Evolutionary conservation across 1,140 invertebrate genomes (phyloP).

Genomic region (Drosophila mauritiana): DNA sequence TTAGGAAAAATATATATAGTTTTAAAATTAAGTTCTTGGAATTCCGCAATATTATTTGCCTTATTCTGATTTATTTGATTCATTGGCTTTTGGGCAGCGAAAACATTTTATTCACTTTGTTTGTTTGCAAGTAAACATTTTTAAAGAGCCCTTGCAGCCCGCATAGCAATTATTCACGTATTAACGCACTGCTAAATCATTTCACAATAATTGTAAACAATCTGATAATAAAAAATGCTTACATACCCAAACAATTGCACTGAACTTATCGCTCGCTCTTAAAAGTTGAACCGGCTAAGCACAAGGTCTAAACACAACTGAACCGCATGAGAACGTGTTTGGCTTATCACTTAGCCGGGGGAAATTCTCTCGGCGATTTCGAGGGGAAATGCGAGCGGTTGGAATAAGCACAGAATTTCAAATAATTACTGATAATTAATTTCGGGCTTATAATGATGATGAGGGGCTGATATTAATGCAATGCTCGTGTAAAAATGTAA

Average conservation of each 20-base stretch:
- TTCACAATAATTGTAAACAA: slow-evolving; percentile 15
- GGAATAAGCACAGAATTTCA: slow-evolving; percentile 14
- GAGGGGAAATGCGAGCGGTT: neutral
- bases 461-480: slow-evolving; percentile 10
- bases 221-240: neutral
- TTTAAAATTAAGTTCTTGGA: neutral
- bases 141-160: too few species aligned
- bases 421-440: slow-evolving; percentile 47
- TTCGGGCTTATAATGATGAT: slow-evolving; percentile 7
- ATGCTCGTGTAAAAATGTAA: slow-evolving; percentile 5
- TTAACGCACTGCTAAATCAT: neutral
- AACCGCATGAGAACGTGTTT: slow-evolving; percentile 27
- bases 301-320: slow-evolving; percentile 42
- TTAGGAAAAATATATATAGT: neutral
- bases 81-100: neutral
- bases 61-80: too few species aligned
- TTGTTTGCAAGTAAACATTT: too few species aligned
- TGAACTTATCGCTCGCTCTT: slow-evolving; percentile 4
- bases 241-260: neutral
- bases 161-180: too few species aligned
- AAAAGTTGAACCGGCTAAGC: slow-evolving; percentile 44
- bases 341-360: slow-evolving; percentile 25
- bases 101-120: too few species aligned
- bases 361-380: neutral
- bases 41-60: neutral